These are phyloP conservation scores for Halocynthia aurantium DNA, from an alignment of 23 tunicate genomes.

Conservation along the genomic window DNA sequence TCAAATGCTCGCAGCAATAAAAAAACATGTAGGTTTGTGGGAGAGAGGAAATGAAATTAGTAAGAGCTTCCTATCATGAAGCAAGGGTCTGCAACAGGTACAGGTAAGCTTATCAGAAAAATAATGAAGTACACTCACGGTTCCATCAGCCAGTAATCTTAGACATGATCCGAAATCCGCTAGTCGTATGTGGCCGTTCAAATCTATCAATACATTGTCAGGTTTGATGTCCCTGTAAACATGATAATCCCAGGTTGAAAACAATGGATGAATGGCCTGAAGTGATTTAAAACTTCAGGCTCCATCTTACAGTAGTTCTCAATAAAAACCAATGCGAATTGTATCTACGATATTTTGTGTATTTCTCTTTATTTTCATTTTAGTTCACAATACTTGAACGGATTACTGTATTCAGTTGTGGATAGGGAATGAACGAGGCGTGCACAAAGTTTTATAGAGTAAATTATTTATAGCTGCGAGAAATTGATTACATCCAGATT, in stretches of 20 bases:
- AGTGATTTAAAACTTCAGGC: background rate
- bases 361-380: background rate
- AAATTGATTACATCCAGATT: no score
- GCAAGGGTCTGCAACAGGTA: no score
- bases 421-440: no score
- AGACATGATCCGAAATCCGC: slow-evolving; percentile 98
- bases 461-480: no score
- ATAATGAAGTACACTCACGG: slow-evolving; percentile 23
- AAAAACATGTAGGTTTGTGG: no score
- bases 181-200: slow-evolving; percentile 89
- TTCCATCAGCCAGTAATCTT: slow-evolving; percentile 63
- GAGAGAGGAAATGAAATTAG: no score
- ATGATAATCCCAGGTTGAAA: background rate
- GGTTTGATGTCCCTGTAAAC: slow-evolving; percentile 90
- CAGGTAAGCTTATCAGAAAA: background rate
- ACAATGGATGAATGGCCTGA: no score
- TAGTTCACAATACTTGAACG: no score
- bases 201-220: slow-evolving; percentile 91
- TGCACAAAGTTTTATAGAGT: no score
- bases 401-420: no score
- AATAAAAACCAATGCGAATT: background rate
- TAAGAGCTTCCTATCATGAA: no score
- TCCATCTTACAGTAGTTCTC: background rate
- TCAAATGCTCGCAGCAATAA: no score
- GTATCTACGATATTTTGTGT: background rate